Evolutionary conservation across 30 jellyfish, hydroid and myxozoan genomes (phyloP).

Genomic region (Nemopilema nomurai): DNA sequence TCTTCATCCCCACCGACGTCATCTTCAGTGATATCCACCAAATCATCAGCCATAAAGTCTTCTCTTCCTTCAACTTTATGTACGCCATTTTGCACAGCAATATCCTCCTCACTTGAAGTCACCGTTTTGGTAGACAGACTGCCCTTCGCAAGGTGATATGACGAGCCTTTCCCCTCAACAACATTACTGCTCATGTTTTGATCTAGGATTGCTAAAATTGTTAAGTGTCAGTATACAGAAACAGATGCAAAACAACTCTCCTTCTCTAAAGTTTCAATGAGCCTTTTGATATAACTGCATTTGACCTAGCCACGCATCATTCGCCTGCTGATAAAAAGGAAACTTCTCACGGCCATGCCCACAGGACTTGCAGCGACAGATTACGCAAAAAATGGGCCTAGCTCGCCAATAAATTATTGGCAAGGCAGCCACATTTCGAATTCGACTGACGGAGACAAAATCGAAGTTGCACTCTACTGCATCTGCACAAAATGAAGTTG

Average conservation of each 20-base stretch:
- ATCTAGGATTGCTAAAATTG: too few species aligned
- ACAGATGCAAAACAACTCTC: too few species aligned
- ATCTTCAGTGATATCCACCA: conserved; percentile 52
- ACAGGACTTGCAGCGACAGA: background rate
- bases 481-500: background rate
- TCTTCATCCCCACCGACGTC: conserved; percentile 37
- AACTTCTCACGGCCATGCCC: background rate
- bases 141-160: background rate
- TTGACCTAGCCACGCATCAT: background rate
- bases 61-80: background rate
- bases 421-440: background rate
- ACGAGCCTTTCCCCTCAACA: background rate
- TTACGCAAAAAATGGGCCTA: background rate
- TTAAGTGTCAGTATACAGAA: too few species aligned
- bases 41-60: conserved; percentile 20
- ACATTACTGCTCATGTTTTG: background rate
- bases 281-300: too few species aligned
- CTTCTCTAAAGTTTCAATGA: too few species aligned
- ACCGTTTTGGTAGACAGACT: background rate
- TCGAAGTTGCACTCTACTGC: background rate
- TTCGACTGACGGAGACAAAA: background rate
- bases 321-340: background rate
- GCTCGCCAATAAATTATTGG: background rate
- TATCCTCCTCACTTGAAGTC: conserved; percentile 1
- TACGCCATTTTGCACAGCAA: background rate